These are phyloP conservation scores for Radopholus similis DNA, from an alignment of 1,140 invertebrate genomes.

Conservation along the genomic window DNA sequence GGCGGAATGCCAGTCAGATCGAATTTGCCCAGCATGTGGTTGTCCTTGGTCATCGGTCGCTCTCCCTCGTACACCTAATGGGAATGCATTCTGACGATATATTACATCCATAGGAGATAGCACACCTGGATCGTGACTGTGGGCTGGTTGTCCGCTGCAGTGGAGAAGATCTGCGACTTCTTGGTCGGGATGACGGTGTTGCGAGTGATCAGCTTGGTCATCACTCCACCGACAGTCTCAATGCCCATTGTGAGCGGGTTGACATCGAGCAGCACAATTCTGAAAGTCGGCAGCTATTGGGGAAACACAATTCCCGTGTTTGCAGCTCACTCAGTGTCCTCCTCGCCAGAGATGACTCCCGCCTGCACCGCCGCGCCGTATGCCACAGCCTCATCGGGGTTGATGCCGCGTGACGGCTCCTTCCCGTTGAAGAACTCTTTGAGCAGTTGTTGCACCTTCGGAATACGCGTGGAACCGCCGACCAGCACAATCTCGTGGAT, in stretches of 20 bases:
- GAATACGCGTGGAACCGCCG: conserved; percentile 96
- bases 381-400: conserved; percentile 87
- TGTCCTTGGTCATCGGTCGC: conserved; percentile 98
- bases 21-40: conserved; percentile 94
- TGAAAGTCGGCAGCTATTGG: neutral
- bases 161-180: conserved; percentile 98
- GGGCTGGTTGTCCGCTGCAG: conserved; percentile 95
- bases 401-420: conserved; percentile 93
- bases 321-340: conserved; percentile 71
- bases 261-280: conserved; percentile 82
- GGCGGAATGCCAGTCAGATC: conserved; percentile 96
- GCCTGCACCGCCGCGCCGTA: conserved; percentile 98
- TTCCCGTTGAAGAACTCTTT: conserved; percentile 98
- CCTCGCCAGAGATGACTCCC: conserved; percentile 71
- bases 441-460: conserved; percentile 95
- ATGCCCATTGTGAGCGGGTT: conserved; percentile 97
- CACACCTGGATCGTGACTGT: conserved; percentile 88
- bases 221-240: conserved; percentile 97
- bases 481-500: conserved; percentile 98
- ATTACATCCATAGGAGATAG: too few species aligned
- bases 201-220: conserved; percentile 95
- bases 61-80: conserved; percentile 83
- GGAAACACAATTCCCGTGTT: neutral
- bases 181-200: conserved; percentile 99
- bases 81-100: neutral